Conservation (phyloP, 1,140 invertebrate species). For the Drosophila subobscura region DNA sequence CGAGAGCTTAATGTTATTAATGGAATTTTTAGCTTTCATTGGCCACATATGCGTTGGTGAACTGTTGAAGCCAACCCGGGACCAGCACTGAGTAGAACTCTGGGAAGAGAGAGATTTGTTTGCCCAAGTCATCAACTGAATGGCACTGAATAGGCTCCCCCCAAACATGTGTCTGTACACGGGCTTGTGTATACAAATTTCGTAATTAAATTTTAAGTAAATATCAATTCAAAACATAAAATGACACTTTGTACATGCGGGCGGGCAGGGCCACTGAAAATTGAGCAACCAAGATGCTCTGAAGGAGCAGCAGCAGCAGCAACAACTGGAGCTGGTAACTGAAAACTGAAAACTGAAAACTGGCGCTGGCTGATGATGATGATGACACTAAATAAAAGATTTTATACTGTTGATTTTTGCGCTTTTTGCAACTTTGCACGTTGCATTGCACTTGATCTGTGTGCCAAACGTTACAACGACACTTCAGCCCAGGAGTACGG, state of each 20-base stretch:
- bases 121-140: conserved; percentile 12
- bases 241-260: conserved; percentile 50
- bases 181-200: conserved; percentile 59
- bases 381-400: conserved; percentile 82
- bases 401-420: conserved; percentile 81
- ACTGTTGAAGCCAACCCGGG: conserved; percentile 4
- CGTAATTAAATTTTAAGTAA: conserved; percentile 76
- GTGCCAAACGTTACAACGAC: conserved; percentile 79
- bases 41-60: conserved; percentile 7
- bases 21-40: conserved; percentile 47
- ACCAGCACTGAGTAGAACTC: background rate
- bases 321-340: background rate
- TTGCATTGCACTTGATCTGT: conserved; percentile 82
- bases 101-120: conserved; percentile 6
- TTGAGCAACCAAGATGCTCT: conserved; percentile 38
- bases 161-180: conserved; percentile 4
- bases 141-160: background rate
- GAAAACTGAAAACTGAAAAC: conserved; percentile 2
- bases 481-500: conserved; percentile 57
- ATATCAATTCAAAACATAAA: conserved; percentile 62
- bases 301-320: too few species aligned
- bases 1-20: conserved; percentile 52
- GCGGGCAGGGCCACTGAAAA: conserved; percentile 30
- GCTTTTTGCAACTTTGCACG: conserved; percentile 80
- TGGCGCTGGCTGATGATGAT: conserved; percentile 33